Percentiles rank a stretch among this genome's conserved stretches.
These are phyloP conservation scores for Nyctibius bracteatus DNA, from an alignment of 2,113 vertebrate genomes.

Conservation along the genomic window DNA sequence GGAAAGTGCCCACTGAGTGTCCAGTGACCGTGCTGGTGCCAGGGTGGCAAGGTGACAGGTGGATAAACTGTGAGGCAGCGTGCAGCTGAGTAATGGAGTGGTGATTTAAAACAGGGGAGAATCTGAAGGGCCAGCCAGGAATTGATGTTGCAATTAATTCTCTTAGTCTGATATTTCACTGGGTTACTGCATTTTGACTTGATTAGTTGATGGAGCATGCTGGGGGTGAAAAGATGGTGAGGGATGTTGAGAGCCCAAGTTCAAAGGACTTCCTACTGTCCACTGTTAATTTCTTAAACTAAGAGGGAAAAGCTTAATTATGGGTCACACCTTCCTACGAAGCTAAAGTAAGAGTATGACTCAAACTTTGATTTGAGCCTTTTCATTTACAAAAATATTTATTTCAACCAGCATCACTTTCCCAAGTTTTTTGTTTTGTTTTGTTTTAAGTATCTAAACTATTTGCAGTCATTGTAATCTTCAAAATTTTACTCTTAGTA, in stretches of 20 bases:
- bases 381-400: neutral
- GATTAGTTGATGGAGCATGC: neutral
- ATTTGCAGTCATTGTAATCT: neutral
- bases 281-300: neutral
- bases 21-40: neutral
- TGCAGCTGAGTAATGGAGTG: neutral
- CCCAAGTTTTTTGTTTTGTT: neutral
- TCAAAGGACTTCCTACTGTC: neutral
- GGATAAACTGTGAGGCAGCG: neutral
- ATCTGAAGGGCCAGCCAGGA: neutral
- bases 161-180: neutral
- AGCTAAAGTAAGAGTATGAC: neutral
- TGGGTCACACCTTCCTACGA: neutral
- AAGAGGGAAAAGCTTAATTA: neutral
- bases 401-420: neutral
- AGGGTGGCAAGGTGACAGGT: neutral
- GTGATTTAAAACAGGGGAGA: neutral
- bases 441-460: neutral
- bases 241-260: neutral
- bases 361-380: neutral
- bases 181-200: neutral
- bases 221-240: neutral
- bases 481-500: neutral
- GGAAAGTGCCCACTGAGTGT: neutral
- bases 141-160: neutral